Evolutionary conservation across 2,888 invertebrate genomes (phyloP), one percentile per base, ranked within the genome.

Genomic region (Torymus aiolomorphi): DNA sequence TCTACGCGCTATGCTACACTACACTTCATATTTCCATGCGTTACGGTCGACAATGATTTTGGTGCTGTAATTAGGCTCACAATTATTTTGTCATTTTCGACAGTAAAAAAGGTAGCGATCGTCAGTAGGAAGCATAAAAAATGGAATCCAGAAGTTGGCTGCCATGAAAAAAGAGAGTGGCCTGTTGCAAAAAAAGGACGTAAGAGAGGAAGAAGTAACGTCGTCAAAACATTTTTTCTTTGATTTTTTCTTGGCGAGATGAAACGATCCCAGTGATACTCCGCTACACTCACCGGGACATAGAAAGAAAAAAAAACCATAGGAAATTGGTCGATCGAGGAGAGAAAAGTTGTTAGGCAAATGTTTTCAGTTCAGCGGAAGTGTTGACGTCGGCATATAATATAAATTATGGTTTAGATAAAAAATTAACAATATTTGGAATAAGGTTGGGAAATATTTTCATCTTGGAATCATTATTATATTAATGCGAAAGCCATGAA

Each of bases 171-270:
- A 66, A 52, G n/a, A 31, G 51, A 59, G 24, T 11, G 12, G 52
- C 14, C 18, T 12, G 52, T 57, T 24, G 63, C 51, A 61, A 54
- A 69, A 76, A 14, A 74, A 69, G 76, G 75, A 83, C 80, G 75
- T 78, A 71, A 81, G 80, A 78, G 63, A 61, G 73, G 77, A 82
- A 80, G 81, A 76, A 56, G 70, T 62, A 63, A 63, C 62, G 52
- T 54, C 70, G 70, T 65, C 63, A 70, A 85, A 84, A 84, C 83
- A 80, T 82, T 84, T 83, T 83, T 83, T 81, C 77, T 72, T 56
- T 62, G 11, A 42, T 24, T 61, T 65, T 59, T 73, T 74, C 56
- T 49, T 24, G 24, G n/a, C 18, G 16, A 67, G 52, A 67, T 52
- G 54, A 11, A 76, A 56, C 16, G 52, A 70, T 54, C 63, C 63